phyloP scores from a whole-genome alignment of 2,113 vertebrate species.

The Piaya cayana region DNA sequence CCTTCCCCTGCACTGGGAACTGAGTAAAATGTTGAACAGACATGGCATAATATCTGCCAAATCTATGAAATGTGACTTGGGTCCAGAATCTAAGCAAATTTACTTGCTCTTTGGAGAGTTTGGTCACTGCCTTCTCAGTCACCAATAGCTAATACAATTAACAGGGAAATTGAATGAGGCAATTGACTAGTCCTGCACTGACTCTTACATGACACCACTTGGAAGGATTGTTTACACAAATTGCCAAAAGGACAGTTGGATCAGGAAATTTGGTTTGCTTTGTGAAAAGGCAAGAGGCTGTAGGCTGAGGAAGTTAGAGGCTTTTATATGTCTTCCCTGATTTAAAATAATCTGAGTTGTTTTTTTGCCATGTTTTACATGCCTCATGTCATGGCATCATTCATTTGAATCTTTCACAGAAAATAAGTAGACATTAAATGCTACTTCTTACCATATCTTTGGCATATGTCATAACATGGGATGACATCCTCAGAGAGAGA shows the following conservation, averaged over 20 bases:
- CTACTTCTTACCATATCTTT: background rate
- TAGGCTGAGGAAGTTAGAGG: background rate
- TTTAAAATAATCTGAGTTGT: background rate
- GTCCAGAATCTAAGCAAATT: background rate
- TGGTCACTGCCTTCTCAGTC: background rate
- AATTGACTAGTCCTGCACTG: background rate
- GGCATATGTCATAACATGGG: background rate
- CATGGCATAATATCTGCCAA: background rate
- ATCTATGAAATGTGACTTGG: background rate
- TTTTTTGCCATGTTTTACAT: background rate
- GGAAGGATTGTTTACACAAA: background rate
- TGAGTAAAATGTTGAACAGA: slow-evolving; percentile 6
- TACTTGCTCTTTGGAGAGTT: background rate
- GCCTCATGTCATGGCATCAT: background rate
- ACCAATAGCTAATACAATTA: background rate
- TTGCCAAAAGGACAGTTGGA: background rate
- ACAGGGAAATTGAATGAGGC: background rate
- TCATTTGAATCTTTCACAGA: background rate
- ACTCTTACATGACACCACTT: background rate
- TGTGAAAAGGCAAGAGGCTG: background rate
- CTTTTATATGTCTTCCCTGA: background rate
- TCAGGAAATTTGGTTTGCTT: background rate
- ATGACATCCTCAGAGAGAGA: background rate
- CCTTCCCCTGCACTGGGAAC: background rate
- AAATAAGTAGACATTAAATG: background rate